Evolutionary conservation across 2,888 invertebrate species (phyloP).

Genomic region (Lycophotia porphyrea): DNA sequence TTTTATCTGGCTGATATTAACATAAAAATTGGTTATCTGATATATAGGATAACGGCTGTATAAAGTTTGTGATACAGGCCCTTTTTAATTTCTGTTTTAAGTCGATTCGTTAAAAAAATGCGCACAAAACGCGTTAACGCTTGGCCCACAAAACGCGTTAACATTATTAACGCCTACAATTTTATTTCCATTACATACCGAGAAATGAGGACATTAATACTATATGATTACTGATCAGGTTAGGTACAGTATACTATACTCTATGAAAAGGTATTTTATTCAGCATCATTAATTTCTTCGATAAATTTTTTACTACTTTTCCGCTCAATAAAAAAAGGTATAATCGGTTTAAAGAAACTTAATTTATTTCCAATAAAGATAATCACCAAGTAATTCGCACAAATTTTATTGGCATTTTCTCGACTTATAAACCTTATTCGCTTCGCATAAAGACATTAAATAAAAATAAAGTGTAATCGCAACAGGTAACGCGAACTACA

Average conservation of each 20-base stretch:
- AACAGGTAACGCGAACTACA: slow-evolving; percentile 55
- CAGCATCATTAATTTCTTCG: not conserved
- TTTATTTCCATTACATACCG: not conserved
- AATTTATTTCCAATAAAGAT: too few relatives aligned
- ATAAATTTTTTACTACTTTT: slow-evolving; percentile 30
- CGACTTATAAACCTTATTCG: slow-evolving; percentile 46
- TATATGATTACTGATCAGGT: not conserved
- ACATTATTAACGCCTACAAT: not conserved
- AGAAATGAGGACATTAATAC: not conserved
- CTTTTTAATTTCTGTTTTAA: not conserved
- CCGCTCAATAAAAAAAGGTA: slow-evolving; percentile 16
- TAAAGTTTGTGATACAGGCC: not conserved
- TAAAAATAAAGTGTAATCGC: slow-evolving; percentile 56
- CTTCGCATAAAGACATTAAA: slow-evolving; percentile 61
- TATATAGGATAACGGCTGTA: not conserved
- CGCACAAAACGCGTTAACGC: not conserved
- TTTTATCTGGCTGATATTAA: not conserved
- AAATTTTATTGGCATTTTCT: slow-evolving; percentile 36
- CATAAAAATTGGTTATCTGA: not conserved
- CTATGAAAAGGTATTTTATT: slow-evolving; percentile 1
- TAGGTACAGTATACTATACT: not conserved
- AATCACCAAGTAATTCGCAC: slow-evolving; percentile 35
- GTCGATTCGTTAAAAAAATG: not conserved
- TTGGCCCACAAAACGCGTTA: not conserved
- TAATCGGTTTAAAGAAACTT: too few relatives aligned